Conservation (phyloP, 1,140 invertebrate genomes). For the Atta cephalotes region DNA sequence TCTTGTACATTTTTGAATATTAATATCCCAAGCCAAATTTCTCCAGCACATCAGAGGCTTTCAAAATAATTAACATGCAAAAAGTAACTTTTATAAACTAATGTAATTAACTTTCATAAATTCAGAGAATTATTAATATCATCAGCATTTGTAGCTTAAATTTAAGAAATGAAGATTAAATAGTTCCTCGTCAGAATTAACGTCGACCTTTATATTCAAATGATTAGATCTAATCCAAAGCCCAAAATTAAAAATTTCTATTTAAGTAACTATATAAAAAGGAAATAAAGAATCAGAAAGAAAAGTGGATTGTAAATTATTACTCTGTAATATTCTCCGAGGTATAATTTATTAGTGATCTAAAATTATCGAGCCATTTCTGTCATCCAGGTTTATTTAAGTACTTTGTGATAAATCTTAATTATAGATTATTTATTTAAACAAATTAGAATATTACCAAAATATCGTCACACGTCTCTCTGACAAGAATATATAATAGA, state of each 20-base stretch:
- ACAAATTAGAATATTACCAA: slow-evolving; percentile 14
- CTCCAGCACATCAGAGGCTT: too few species aligned
- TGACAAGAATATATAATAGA: not conserved
- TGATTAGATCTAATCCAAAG: not conserved
- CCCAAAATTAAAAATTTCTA: not conserved
- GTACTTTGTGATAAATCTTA: not conserved
- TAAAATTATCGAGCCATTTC: slow-evolving; percentile 16
- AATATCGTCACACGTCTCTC: not conserved
- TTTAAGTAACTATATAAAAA: not conserved
- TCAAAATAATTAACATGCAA: too few species aligned
- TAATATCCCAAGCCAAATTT: too few species aligned
- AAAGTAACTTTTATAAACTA: too few species aligned
- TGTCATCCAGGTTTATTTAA: not conserved
- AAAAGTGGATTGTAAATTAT: not conserved
- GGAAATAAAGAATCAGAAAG: not conserved
- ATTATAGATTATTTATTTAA: slow-evolving; percentile 14
- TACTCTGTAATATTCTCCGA: not conserved
- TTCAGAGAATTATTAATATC: not conserved
- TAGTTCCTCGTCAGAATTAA: not conserved
- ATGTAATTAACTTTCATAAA: not conserved
- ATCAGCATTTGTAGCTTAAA: not conserved
- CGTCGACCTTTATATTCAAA: not conserved
- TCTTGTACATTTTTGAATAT: too few species aligned
- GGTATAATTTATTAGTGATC: not conserved
- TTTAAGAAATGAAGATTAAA: not conserved